Conservation (phyloP, 1,140 invertebrate genomes). For the Globodera ellingtonae region DNA sequence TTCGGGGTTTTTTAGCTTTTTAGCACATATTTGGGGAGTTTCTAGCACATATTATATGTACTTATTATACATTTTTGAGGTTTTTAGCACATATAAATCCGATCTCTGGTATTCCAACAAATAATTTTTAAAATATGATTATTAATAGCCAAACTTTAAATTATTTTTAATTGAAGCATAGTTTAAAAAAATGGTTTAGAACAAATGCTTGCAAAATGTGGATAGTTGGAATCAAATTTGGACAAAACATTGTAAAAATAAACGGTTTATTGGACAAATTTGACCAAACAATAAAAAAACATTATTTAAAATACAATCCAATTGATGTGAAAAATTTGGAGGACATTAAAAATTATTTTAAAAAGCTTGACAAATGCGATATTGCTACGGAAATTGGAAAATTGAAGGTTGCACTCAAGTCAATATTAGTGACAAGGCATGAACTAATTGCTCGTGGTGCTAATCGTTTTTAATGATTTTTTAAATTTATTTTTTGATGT, state of each 20-base stretch:
- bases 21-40: too few species aligned
- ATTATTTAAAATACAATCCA: slow-evolving; percentile 1
- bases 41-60: too few species aligned
- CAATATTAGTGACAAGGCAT: neutral
- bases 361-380: neutral
- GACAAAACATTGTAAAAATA: neutral
- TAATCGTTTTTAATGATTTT: too few species aligned
- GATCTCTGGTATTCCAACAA: too few species aligned
- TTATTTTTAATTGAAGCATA: too few species aligned
- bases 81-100: too few species aligned
- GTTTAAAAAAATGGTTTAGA: neutral
- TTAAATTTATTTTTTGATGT: too few species aligned
- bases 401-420: neutral
- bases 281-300: neutral
- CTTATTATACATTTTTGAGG: too few species aligned
- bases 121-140: too few species aligned
- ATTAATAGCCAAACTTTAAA: too few species aligned
- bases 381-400: neutral
- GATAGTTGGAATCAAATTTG: neutral
- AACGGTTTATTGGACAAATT: neutral
- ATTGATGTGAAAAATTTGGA: neutral
- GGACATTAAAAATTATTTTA: neutral
- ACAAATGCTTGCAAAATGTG: neutral
- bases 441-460: too few species aligned
- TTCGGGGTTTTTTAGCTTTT: too few species aligned